Conservation (phyloP, 64 coral and sea anemone species). For the Cladopsammia gracilis region DNA sequence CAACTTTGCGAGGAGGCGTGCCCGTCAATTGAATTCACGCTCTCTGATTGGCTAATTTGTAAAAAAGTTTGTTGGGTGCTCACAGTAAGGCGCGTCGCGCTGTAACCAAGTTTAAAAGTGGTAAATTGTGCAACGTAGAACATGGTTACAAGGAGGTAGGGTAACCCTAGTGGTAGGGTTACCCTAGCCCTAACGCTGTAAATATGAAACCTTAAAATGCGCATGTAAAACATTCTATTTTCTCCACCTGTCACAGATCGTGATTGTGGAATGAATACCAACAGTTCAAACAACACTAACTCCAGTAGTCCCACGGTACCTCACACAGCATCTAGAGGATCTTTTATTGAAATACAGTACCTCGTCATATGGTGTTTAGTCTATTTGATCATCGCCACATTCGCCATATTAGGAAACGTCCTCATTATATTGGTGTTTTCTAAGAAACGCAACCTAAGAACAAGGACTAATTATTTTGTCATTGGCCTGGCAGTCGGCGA, state of each 20-base stretch:
- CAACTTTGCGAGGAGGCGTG: too few species aligned
- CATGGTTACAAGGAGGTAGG: too few species aligned
- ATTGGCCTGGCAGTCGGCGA: conserved; percentile 84
- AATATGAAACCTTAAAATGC: too few species aligned
- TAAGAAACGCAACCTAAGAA: conserved; percentile 83
- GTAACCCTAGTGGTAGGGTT: too few species aligned
- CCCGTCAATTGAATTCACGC: too few species aligned
- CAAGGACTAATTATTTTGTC: conserved; percentile 90
- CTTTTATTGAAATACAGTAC: conserved; percentile 55
- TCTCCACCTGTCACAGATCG: neutral
- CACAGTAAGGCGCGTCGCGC: too few species aligned
- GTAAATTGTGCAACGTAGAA: too few species aligned
- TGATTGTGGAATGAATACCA: neutral
- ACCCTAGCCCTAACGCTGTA: too few species aligned
- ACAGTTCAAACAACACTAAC: conserved; percentile 36
- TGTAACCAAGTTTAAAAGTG: too few species aligned
- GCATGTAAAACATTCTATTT: neutral
- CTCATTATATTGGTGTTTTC: conserved; percentile 90
- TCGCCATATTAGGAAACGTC: conserved; percentile 72
- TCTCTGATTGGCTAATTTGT: too few species aligned
- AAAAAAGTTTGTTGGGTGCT: too few species aligned
- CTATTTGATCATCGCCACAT: conserved; percentile 66
- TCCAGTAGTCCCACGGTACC: neutral
- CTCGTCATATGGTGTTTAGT: conserved; percentile 75
- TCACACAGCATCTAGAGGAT: neutral